These are phyloP conservation scores for Sesia bembeciformis DNA, from an alignment of 2,888 invertebrate species.

Conservation along the genomic window DNA sequence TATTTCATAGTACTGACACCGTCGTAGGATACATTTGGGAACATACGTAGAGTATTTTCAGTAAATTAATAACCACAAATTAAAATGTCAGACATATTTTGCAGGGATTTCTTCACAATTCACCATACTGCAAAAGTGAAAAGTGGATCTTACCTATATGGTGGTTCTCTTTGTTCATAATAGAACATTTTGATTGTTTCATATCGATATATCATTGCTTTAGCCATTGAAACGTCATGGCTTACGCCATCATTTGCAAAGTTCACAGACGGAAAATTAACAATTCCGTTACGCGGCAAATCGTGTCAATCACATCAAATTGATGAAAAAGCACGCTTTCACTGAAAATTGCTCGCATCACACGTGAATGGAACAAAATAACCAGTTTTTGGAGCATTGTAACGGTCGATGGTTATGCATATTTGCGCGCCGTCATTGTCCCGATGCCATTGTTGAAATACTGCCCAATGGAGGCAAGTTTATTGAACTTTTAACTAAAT, in stretches of 20 bases:
- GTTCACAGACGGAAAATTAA: conserved; percentile 3
- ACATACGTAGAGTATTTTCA: too few relatives aligned
- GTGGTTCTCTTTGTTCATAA: too few relatives aligned
- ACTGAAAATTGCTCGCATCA: conserved; percentile 16
- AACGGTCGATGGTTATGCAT: conserved; percentile 9
- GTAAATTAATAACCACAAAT: too few relatives aligned
- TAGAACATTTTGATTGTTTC: too few relatives aligned
- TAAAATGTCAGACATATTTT: too few relatives aligned
- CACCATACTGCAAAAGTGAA: too few relatives aligned
- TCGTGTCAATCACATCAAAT: conserved; percentile 14
- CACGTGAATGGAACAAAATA: conserved; percentile 8
- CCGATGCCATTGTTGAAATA: conserved; percentile 4
- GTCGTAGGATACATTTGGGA: too few relatives aligned
- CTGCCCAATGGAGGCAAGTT: background rate
- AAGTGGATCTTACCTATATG: too few relatives aligned
- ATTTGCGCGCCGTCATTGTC: conserved; percentile 7
- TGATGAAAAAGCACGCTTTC: conserved; percentile 24
- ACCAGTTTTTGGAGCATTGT: conserved; percentile 8
- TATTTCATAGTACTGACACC: too few relatives aligned
- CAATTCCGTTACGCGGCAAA: conserved; percentile 17
- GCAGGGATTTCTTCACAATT: too few relatives aligned
- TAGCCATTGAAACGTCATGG: too few relatives aligned
- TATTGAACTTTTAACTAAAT: background rate
- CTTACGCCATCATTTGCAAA: background rate
- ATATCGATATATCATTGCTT: too few relatives aligned